Base-by-base conservation (phyloP, 2,113 vertebrate species). In the Oncorhynchus keta region DNA sequence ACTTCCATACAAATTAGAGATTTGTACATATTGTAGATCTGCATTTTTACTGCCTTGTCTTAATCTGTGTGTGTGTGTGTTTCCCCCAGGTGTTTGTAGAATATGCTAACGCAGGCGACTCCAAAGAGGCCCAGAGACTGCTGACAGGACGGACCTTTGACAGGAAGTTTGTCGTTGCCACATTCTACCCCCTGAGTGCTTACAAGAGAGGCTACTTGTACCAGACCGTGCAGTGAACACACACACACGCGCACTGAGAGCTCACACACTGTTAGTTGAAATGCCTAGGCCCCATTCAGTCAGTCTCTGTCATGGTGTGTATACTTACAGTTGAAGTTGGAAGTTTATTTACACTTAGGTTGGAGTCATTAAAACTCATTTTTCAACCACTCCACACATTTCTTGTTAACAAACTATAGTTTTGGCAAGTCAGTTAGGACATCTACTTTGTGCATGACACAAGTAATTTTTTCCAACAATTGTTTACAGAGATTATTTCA, bases 151-250 rank as follows among this genome's bases (percentile, higher is more conserved):
- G 96, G 76, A 95, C 94, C 79, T 99, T 99, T 39, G 97, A 98
- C 32, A 97, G 96, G 83, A 97, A 97, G 92, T 97, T 98, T 79
- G 96, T 99, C 7, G 97, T 98, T 90, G 96, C 96, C 80, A 99
- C 97, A 14, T 99, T 98, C 93, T 99, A 98, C 87, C 97, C 97
- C 30, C 93, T 97, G 93, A 97, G 96, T 92, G 97, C 97, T 93
- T 99, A 98, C 79, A 96, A 94, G 92, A 95, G 95, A 91, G 97
- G 97, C 62, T 97, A 97, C 85, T 91, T 99, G 77, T 98, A 98
- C 89, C 97, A 97, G 86, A 96, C 95, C 5, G 93, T 98, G 90
- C 94, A 96, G 87, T 94, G 83, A 94, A 65, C 48, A n/a, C 49
- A 35, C 35, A 35, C 35, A 35, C 35, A 35, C 6, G 6, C 35